A percentile compares a stretch with the other conserved stretches of the same genome.
These are phyloP conservation scores for Perodicticus potto DNA, from an alignment of 2,797 vertebrate genomes.

Conservation along the genomic window DNA sequence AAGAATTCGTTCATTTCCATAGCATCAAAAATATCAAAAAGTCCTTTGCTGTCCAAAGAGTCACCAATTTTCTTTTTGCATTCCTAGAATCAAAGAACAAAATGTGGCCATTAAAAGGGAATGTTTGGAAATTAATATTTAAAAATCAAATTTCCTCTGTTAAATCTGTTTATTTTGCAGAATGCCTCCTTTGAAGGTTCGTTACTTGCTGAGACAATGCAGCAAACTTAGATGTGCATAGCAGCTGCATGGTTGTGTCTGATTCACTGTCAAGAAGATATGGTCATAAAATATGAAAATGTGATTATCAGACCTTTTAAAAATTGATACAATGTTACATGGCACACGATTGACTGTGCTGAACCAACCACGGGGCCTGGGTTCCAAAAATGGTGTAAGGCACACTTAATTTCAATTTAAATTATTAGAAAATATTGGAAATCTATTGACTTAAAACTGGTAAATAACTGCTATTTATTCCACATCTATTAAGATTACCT, in stretches of 20 bases:
- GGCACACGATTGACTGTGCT: neutral
- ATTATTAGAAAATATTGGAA: neutral
- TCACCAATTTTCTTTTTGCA: neutral
- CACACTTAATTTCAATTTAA: neutral
- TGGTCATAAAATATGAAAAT: conserved; percentile 59
- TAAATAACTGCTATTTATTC: neutral
- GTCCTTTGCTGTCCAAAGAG: conserved; percentile 22
- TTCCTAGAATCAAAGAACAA: neutral
- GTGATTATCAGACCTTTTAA: conserved; percentile 53
- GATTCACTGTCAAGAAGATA: conserved; percentile 61
- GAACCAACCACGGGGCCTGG: neutral
- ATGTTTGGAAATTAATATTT: neutral
- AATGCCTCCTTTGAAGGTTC: conserved; percentile 20
- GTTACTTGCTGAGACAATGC: conserved; percentile 47
- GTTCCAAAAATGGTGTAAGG: neutral
- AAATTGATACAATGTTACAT: conserved; percentile 53
- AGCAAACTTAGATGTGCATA: neutral
- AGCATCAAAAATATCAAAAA: neutral
- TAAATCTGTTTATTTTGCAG: conserved; percentile 50
- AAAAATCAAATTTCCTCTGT: neutral
- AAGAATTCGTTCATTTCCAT: neutral
- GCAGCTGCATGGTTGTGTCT: conserved; percentile 56
- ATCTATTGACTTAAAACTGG: conserved; percentile 13
- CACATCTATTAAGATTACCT: neutral
- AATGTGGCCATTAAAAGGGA: neutral